Base-by-base conservation (phyloP, 2,888 invertebrate genomes). In the Idaea straminata region DNA sequence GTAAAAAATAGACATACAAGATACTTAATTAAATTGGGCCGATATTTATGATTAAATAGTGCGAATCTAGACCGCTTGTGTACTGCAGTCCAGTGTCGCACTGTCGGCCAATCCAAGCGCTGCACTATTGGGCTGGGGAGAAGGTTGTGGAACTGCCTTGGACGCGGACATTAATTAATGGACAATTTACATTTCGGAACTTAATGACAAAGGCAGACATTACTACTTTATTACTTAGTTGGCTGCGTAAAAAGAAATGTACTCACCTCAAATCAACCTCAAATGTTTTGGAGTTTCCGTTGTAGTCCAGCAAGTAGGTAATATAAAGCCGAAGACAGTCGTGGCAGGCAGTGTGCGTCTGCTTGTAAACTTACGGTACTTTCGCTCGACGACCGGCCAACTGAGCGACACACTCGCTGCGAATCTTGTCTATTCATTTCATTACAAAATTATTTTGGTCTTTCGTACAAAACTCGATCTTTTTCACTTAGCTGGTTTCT, bases 351-450 rank as follows among this genome's bases (percentile, higher is more conserved):
- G 61, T 36, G 68, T 59, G 61, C 62, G 57, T 63, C 62, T 62
- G 59, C 63, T 63, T 61, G 70, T 62, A 69, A 69, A 77, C 78
- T 85, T 86, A 88, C 88, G 88, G 88, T 88, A 88, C 87, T 87
- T 84, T 85, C 80, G 77, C 67, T 77, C 36, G 62, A 35, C 64
- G 57, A 63, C 62, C 65, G 66, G 57, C 67, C 69, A 62, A 65
- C 69, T 66, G 67, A 69, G 66, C 68, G 62, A 67, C 73, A 67
- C 73, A 69, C 63, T 68, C 68, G 75, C 74, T 64, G 69, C 74
- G 72, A 74, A 72, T 74, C 71, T 69, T 70, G 71, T 66, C 71
- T 69, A 72, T 66, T 73, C 73, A 73, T 69, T 71, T 66, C 66
- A 59, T 34, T 60, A 61, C 65, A 57, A 63, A 62, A 68, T 66